Base-by-base conservation (phyloP, 1,140 invertebrate genomes). In the Drosophila baimaii region DNA sequence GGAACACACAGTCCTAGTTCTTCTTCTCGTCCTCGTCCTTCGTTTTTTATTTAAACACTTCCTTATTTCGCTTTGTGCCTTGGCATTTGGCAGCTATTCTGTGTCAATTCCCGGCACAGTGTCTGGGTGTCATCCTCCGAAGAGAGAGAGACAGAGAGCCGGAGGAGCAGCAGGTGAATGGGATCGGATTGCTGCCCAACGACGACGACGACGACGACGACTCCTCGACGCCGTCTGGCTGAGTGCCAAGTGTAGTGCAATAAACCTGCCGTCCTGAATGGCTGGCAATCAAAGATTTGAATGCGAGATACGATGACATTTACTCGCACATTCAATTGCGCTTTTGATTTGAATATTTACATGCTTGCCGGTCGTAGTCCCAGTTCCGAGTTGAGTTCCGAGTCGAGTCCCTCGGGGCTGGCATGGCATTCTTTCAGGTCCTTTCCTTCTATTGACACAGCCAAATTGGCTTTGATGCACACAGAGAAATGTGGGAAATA, bases 301-400 rank as follows among this genome's bases (percentile, higher is more conserved):
- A 90, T 90, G 86, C 76, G 47, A 90, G 86, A 90, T 90, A 90
- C 86, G 85, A 90, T 90, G 85, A 90, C 85, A 90, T 90, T 90
- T 89, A 86, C 82, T 85, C 79, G 81, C 81, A 85, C 81, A 90
- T 82, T 86, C 79, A 86, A 86, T 86, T 88, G 84, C 80, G 83
- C 83, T 88, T 88, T 88, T 88, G 77, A 88, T 88, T 88, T 88
- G 83, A 89, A 89, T 89, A 86, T 88, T 86, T 86, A 88, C 83
- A 86, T 88, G 83, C 72, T 77, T 62, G 47, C 55, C 33, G 43
- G 59, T 66, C 61, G 31, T 57, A 71, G 69, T 71, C 51, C 68
- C 43, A 71, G 51, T 70, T 47, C 76, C 59, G 29, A 65, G 54
- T 46, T 21, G 27, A 35, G 35, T 56, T 54, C 15, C 52, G 52